Conservation (phyloP, 1,140 invertebrate genomes). For the Platyscapa corneri region DNA sequence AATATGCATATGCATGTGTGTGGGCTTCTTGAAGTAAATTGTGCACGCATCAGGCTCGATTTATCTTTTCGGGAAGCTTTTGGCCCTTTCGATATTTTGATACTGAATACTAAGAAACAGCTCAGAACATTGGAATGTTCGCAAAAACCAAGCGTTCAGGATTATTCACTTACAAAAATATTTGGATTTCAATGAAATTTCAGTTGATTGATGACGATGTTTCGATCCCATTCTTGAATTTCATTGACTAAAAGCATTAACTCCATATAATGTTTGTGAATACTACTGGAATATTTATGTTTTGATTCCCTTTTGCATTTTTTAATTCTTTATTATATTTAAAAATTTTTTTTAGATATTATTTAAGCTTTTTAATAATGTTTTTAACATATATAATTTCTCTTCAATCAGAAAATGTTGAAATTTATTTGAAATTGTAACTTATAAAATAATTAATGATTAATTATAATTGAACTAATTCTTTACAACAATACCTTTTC, state of each 20-base stretch:
- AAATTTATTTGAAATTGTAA: not conserved
- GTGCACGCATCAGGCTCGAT: conserved; percentile 3
- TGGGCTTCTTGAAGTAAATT: not conserved
- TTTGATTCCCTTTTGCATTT: not conserved
- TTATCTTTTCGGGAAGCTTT: not conserved
- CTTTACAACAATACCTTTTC: not conserved
- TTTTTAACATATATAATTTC: too few species aligned
- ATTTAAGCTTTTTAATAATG: too few species aligned
- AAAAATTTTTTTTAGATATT: too few species aligned
- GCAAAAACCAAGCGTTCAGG: not conserved
- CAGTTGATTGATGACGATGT: conserved; percentile 13
- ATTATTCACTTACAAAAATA: not conserved
- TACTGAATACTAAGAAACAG: not conserved
- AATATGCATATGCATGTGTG: not conserved
- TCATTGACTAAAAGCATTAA: not conserved
- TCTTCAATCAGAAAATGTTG: not conserved
- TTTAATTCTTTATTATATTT: not conserved
- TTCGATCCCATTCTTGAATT: not conserved
- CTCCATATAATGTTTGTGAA: not conserved
- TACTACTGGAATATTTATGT: not conserved
- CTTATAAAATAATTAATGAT: not conserved
- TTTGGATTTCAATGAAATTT: not conserved
- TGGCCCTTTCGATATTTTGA: not conserved
- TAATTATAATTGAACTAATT: not conserved
- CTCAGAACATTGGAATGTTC: conserved; percentile 22